Evolutionary conservation across 2,888 invertebrate genomes (phyloP).

Genomic region (Hirudinaria manillensis): DNA sequence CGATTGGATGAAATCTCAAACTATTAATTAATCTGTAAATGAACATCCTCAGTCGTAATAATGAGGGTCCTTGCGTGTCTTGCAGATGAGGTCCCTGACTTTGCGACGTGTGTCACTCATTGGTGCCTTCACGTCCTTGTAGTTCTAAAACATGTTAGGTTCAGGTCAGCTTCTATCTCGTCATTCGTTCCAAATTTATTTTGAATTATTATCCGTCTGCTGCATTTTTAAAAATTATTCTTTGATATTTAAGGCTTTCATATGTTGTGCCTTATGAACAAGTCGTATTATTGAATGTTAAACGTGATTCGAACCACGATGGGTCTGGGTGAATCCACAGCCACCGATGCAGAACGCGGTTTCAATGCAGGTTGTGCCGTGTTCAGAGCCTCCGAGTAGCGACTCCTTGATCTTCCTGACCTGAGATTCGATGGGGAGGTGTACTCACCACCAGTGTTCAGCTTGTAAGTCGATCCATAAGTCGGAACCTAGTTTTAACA

Average conservation of each 20-base stretch:
- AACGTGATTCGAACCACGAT: background rate
- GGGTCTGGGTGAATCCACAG: background rate
- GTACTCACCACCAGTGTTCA: background rate
- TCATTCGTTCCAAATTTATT: background rate
- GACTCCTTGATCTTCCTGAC: background rate
- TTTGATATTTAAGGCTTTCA: too few species aligned
- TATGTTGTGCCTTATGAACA: background rate
- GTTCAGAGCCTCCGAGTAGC: background rate
- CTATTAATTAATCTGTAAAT: too few species aligned
- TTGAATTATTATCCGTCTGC: background rate
- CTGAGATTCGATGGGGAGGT: background rate
- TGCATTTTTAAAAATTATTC: background rate
- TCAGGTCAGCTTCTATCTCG: background rate
- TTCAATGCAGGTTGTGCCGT: background rate
- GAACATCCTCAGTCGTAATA: constrained; percentile 19
- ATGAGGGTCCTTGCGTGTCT: constrained; percentile 22
- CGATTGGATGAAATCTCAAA: too few species aligned
- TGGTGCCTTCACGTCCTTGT: constrained; percentile 24
- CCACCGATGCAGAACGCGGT: constrained; percentile 7
- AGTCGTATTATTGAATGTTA: background rate
- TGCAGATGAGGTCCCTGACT: constrained; percentile 30
- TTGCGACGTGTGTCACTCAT: constrained; percentile 26
- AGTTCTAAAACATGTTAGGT: background rate
- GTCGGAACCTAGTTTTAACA: background rate
- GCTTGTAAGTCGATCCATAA: background rate